A percentile compares a stretch with the other conserved stretches of the same genome.
phyloP scores from a whole-genome alignment of 2,797 vertebrate genomes.

The Passerculus sandwichensis region DNA sequence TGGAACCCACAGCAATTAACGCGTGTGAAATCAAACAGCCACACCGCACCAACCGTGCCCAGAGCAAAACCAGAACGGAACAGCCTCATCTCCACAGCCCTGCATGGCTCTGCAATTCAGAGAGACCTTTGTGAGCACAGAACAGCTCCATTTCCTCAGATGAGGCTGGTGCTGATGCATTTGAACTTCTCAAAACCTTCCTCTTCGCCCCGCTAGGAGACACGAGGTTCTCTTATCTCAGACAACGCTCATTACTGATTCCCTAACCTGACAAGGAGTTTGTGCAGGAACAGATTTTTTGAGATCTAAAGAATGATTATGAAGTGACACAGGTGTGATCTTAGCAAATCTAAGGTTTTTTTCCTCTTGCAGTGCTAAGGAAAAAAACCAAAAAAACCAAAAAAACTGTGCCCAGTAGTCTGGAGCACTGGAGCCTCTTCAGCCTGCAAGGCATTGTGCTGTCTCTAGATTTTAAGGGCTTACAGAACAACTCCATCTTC shows the following conservation, averaged over 20 bases:
- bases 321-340: neutral
- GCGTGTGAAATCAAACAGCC: slow-evolving; percentile 14
- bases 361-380: neutral
- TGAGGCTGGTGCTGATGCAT: neutral
- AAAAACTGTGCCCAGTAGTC: rapidly evolving
- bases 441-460: neutral
- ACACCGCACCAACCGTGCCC: neutral
- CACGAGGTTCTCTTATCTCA: neutral
- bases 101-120: neutral
- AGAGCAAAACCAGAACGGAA: neutral
- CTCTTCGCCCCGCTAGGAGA: rapidly evolving
- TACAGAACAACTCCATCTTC: neutral
- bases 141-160: neutral
- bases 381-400: neutral
- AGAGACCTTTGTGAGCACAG: neutral
- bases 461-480: neutral
- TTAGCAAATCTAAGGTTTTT: neutral
- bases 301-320: neutral
- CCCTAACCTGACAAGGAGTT: neutral
- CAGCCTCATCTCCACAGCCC: neutral
- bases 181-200: neutral
- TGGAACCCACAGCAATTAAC: neutral
- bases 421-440: neutral
- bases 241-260: too few relatives aligned
- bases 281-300: neutral